Evolutionary conservation across 92 coral and sea anemone species (phyloP).

Genomic region (Galaxea fascicularis): DNA sequence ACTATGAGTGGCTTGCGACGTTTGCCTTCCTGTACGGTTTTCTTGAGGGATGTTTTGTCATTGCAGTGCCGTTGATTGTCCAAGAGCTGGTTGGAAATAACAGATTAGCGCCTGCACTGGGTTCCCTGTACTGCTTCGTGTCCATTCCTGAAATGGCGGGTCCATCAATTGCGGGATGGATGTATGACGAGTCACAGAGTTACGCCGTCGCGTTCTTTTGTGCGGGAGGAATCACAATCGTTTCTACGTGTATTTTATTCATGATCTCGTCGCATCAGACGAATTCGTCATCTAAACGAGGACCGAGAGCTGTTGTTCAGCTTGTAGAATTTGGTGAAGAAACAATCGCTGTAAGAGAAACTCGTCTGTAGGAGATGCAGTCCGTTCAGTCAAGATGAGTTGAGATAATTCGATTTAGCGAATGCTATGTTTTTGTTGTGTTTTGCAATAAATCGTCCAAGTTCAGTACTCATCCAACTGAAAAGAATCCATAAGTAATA

Average conservation of each 20-base stretch:
- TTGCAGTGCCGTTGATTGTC: constrained; percentile 19
- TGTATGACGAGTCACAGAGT: constrained; percentile 47
- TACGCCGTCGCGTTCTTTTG: constrained; percentile 42
- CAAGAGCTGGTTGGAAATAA: constrained; percentile 42
- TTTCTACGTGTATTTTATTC: constrained; percentile 33
- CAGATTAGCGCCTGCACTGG: constrained; percentile 28
- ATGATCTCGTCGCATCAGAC: constrained; percentile 14
- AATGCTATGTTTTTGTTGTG: too few species aligned
- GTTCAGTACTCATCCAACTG: too few species aligned
- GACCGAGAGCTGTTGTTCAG: not conserved
- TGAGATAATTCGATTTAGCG: too few species aligned
- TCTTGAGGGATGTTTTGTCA: constrained; percentile 47
- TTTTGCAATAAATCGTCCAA: too few species aligned
- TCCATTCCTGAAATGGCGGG: constrained; percentile 39
- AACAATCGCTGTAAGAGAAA: constrained; percentile 1
- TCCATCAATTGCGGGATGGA: constrained; percentile 68
- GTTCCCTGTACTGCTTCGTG: constrained; percentile 28
- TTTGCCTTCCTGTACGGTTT: constrained; percentile 48
- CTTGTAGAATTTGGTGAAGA: not conserved
- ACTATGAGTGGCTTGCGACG: constrained; percentile 36
- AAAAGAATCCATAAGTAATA: too few species aligned
- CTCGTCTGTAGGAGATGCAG: not conserved
- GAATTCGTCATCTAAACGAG: not conserved
- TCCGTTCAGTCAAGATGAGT: too few species aligned
- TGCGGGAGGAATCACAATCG: constrained; percentile 15